Evolutionary conservation across 1,140 invertebrate genomes (phyloP), one percentile per base, ranked within the genome.

Genomic region (Schlechtendalia chinensis): DNA sequence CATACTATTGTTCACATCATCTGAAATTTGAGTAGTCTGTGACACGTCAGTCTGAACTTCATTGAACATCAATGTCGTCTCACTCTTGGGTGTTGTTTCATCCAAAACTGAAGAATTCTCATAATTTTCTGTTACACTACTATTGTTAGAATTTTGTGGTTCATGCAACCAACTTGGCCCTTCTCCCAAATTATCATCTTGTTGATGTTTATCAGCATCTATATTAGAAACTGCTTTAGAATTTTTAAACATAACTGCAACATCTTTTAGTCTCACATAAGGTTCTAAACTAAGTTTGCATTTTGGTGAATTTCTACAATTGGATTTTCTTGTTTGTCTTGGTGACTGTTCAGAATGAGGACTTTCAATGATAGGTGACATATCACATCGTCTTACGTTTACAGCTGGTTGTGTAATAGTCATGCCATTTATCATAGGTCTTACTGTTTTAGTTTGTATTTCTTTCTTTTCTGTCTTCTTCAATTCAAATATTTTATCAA

Each of bases 221-320:
- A 47, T 22, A 79, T 61, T 29, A 27, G 19, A 5, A 47, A 79
- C 75, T 11, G 58, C 1, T 63, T 79, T 79, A 3, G 75, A 79
- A 17, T 63, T 63, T 61, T 79, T 79, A 12, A 63, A 79, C 22
- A 79, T 5, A 45, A 17, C 27, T 3, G 56, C 39, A 27, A 79
- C 75, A 63, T 79, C 75, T 29, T 79, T 79, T 53, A 79, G 63
- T 27, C 75, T 45, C 27, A 63, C 75, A 63, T 79, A 79, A 5
- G 75, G 58, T 63, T 79, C 75, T 5, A 29, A 19, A 63, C 1
- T 79, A 22, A 59, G 72, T 59, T 77, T 77, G 10, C 32, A 22
- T 5, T 47, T 32, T 27, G 75, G 39, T 61, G 58, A 79, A 12
- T 8, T 50, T 79, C 17, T 79, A 54, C 19, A n/a, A 47, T 12